Evolutionary conservation across 2,113 vertebrate genomes (phyloP).

Genomic region (Tetraodon nigroviridis): DNA sequence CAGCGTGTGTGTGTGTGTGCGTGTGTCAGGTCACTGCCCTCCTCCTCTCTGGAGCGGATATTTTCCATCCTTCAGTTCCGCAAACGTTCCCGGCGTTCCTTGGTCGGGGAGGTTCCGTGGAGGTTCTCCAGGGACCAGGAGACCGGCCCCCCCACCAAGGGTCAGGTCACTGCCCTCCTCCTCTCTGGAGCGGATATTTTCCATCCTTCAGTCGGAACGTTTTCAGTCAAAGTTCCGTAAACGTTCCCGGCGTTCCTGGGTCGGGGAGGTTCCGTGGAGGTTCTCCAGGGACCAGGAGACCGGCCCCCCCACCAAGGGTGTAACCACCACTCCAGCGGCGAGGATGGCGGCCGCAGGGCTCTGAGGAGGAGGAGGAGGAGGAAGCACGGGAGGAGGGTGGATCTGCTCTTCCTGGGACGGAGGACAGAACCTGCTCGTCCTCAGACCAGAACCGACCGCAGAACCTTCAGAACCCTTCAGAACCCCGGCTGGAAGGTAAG

Average conservation of each 20-base stretch:
- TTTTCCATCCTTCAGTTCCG: constrained; percentile 1
- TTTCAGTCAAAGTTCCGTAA: constrained; percentile 8
- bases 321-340: constrained; percentile 23
- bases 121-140: constrained; percentile 25
- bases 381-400: constrained; percentile 30
- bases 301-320: constrained; percentile 19
- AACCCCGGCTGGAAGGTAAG: constrained; percentile 42
- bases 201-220: neutral
- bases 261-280: constrained; percentile 11
- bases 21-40: constrained; percentile 27
- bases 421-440: constrained; percentile 3
- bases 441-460: constrained; percentile 3
- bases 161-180: constrained; percentile 26
- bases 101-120: constrained; percentile 8
- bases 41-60: neutral
- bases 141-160: constrained; percentile 5
- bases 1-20: constrained; percentile 5
- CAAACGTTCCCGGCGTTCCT: neutral
- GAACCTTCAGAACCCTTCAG: constrained; percentile 1
- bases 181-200: neutral
- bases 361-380: constrained; percentile 57
- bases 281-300: constrained; percentile 24
- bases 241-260: neutral
- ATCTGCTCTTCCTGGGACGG: neutral
- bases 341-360: constrained; percentile 33